phyloP scores from a whole-genome alignment of 2,888 invertebrate genomes.

The Plagodis dolabraria region DNA sequence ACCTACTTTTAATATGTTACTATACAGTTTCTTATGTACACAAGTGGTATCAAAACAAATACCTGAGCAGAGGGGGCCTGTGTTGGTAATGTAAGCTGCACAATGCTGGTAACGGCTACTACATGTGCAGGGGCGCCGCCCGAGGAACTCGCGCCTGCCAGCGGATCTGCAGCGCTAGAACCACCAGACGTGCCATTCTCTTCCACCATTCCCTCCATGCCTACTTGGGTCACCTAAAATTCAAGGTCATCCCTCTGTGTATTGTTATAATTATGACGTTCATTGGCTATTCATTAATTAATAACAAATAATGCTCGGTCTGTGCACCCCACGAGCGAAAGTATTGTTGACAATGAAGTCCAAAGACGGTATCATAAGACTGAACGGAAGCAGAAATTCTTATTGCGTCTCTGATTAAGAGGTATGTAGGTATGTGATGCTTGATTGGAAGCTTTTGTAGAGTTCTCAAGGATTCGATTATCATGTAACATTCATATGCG shows the following conservation, averaged over 20 bases:
- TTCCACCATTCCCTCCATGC: constrained; percentile 97
- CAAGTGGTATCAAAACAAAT: constrained; percentile 51
- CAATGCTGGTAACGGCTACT: constrained; percentile 89
- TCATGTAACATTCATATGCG: constrained; percentile 69
- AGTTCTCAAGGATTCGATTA: constrained; percentile 52
- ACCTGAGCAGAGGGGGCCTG: constrained; percentile 89
- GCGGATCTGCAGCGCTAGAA: constrained; percentile 68
- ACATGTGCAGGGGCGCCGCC: constrained; percentile 67
- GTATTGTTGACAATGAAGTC: constrained; percentile 68
- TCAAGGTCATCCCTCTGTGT: constrained; percentile 82
- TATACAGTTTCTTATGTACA: constrained; percentile 19
- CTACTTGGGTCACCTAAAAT: constrained; percentile 87
- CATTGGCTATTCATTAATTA: constrained; percentile 43
- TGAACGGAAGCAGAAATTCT: constrained; percentile 71
- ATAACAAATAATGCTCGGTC: constrained; percentile 40
- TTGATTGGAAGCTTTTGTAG: constrained; percentile 48
- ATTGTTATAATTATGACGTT: constrained; percentile 64
- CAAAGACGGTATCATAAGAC: constrained; percentile 76
- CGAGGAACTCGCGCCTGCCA: constrained; percentile 64
- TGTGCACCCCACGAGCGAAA: constrained; percentile 42
- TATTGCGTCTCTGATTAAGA: constrained; percentile 67
- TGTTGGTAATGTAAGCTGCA: constrained; percentile 92
- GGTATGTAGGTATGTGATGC: constrained; percentile 60
- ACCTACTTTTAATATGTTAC: constrained; percentile 2
- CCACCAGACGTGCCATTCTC: constrained; percentile 89